phyloP scores from a whole-genome alignment of 1,140 invertebrate genomes.

The Maniola jurtina region DNA sequence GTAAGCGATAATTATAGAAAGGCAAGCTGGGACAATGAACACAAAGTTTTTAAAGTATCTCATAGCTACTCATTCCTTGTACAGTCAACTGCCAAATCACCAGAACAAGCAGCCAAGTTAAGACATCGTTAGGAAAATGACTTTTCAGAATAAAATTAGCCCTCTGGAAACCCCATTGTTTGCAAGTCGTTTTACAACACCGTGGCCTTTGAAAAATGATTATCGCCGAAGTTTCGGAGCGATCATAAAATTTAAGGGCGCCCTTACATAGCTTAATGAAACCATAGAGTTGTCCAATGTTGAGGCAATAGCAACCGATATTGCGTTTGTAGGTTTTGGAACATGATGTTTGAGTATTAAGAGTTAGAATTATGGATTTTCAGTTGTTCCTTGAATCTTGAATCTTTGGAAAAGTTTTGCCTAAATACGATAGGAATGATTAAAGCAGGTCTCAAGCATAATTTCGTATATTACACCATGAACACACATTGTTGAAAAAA shows the following conservation, averaged over 20 bases:
- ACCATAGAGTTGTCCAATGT: constrained; percentile 25
- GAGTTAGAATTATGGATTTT: not conserved
- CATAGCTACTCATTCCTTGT: constrained; percentile 1
- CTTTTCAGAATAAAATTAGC: constrained; percentile 48
- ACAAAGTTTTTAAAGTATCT: not conserved
- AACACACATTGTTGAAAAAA: too few relatives aligned
- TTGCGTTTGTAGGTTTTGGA: constrained; percentile 4
- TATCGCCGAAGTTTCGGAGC: constrained; percentile 44
- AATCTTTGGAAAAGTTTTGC: too few relatives aligned
- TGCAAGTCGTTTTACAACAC: constrained; percentile 45
- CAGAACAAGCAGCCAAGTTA: constrained; percentile 33
- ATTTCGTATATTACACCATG: too few relatives aligned
- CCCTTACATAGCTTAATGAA: constrained; percentile 31
- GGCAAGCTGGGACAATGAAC: too few relatives aligned
- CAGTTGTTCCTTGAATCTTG: too few relatives aligned
- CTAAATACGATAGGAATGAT: too few relatives aligned
- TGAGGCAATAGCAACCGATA: constrained; percentile 15
- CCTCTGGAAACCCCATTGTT: constrained; percentile 38
- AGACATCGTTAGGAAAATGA: constrained; percentile 49
- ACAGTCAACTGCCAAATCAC: constrained; percentile 9
- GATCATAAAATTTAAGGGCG: constrained; percentile 41
- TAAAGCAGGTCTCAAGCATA: too few relatives aligned
- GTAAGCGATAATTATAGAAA: too few relatives aligned
- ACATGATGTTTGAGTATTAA: not conserved
- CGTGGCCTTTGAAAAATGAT: constrained; percentile 53